Evolutionary conservation across 2,113 vertebrate species (phyloP), one percentile per base, ranked within the genome.

Genomic region (Callipepla californica): DNA sequence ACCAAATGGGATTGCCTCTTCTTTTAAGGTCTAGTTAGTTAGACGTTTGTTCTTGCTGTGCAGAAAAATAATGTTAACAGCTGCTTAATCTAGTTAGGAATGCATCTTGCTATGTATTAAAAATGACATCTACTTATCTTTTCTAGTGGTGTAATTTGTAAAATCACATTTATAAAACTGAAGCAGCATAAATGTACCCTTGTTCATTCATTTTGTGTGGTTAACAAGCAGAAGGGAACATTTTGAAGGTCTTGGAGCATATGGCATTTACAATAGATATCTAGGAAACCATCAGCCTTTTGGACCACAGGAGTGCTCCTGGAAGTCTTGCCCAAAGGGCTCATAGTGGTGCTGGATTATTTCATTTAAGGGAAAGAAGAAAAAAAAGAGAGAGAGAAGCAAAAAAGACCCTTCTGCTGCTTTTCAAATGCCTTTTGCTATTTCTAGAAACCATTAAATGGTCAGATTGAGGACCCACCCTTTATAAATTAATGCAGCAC

Each of bases 71-170:
- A 95, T 93, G 96, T 96, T 96, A 97, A 97, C 94, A 95, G 96
- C 95, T 96, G 96, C 87, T 98, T 96, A 94, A 95, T 96, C 96
- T 96, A 95, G 96, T 97, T 97, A 96, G 96, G 97, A 98, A 96
- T 96, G 96, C 96, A 97, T 97, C 96, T 97, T 96, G 94, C 95
- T 96, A 87, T 90, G 96, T 97, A 97, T 98, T 87, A 95, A 98
- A 98, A 98, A 97, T 97, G 87, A 94, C 94, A 96, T 98, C 97
- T 97, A 92, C 92, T 97, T 89, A 80, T 96, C 86, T 90, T 92
- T 96, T 96, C 94, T 96, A 92, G 84, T 94, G 58, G 74, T 88
- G 78, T 85, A 97, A 95, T 92, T 92, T 96, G 96, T 96, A 91
- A 92, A 95, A 97, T 96, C 91, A 93, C 93, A 93, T 95, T 96